Conservation (phyloP, 2,797 vertebrate species). For the Rhadinocentrus ornatus region DNA sequence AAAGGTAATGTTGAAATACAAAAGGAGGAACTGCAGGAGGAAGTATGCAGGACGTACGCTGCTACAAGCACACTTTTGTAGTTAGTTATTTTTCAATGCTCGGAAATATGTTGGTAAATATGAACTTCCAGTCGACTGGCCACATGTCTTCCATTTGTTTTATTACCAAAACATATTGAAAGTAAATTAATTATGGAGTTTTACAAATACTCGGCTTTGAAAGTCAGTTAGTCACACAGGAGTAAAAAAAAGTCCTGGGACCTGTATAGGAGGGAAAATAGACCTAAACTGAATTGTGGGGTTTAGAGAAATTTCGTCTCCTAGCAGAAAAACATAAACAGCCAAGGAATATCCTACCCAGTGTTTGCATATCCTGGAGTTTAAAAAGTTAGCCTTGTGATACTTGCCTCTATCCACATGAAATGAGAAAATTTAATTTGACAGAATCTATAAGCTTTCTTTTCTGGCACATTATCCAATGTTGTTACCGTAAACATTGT, state of each 20-base stretch:
- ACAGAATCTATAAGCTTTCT: conserved; percentile 7
- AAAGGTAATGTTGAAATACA: not conserved
- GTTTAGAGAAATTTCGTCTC: not conserved
- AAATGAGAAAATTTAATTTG: conserved; percentile 29
- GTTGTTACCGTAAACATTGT: conserved; percentile 44
- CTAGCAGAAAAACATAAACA: conserved; percentile 11
- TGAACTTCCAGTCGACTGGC: not conserved
- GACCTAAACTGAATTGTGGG: not conserved
- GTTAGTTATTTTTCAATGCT: not conserved
- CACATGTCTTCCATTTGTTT: not conserved
- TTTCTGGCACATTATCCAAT: conserved; percentile 26
- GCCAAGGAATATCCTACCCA: not conserved
- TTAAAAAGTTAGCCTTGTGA: conserved; percentile 3
- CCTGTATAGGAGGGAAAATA: not conserved
- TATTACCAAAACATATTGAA: not conserved
- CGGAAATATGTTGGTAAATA: not conserved
- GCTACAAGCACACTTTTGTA: not conserved
- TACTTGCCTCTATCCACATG: conserved; percentile 11
- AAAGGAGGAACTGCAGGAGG: not conserved
- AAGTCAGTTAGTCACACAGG: not conserved
- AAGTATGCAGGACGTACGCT: not conserved
- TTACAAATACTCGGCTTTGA: not conserved
- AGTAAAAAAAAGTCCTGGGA: not conserved
- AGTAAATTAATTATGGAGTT: not conserved
- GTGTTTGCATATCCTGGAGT: not conserved